Conservation (phyloP, 2,797 vertebrate genomes). For the Catamblyrhynchus diadema region DNA sequence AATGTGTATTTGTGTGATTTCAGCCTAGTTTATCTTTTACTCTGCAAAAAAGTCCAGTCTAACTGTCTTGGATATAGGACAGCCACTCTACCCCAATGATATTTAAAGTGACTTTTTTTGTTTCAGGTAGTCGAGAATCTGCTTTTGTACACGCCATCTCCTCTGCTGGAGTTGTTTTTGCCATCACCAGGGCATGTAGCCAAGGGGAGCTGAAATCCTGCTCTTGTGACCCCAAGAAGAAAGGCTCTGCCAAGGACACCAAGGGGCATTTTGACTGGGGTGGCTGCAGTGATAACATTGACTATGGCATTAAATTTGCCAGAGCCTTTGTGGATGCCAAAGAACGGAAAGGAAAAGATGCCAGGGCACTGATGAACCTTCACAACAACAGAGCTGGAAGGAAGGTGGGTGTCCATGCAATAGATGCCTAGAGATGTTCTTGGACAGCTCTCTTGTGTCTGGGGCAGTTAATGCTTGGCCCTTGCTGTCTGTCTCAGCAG, state of each 20-base stretch:
- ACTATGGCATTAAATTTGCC: conserved; percentile 90
- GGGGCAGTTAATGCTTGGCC: neutral
- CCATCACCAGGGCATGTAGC: conserved; percentile 92
- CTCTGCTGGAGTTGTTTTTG: conserved; percentile 93
- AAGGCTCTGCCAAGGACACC: conserved; percentile 84
- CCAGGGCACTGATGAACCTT: conserved; percentile 91
- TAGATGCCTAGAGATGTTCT: neutral
- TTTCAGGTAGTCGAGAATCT: conserved; percentile 91
- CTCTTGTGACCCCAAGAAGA: conserved; percentile 92
- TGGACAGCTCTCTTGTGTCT: neutral
- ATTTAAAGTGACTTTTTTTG: conserved; percentile 32
- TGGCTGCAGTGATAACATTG: conserved; percentile 94
- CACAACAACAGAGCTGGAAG: conserved; percentile 95
- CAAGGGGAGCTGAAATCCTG: conserved; percentile 93
- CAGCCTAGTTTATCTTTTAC: conserved; percentile 33
- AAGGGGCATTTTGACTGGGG: conserved; percentile 92
- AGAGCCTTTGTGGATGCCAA: conserved; percentile 92
- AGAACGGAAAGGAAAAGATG: conserved; percentile 88
- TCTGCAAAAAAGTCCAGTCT: neutral
- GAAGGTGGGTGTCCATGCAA: conserved; percentile 79
- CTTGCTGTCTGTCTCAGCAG: neutral
- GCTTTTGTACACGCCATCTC: conserved; percentile 96
- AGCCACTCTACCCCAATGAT: neutral
- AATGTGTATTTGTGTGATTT: conserved; percentile 3
- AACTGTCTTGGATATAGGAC: neutral